These are phyloP conservation scores for Perccottus glenii DNA, from an alignment of 2,113 vertebrate genomes.

Conservation along the genomic window DNA sequence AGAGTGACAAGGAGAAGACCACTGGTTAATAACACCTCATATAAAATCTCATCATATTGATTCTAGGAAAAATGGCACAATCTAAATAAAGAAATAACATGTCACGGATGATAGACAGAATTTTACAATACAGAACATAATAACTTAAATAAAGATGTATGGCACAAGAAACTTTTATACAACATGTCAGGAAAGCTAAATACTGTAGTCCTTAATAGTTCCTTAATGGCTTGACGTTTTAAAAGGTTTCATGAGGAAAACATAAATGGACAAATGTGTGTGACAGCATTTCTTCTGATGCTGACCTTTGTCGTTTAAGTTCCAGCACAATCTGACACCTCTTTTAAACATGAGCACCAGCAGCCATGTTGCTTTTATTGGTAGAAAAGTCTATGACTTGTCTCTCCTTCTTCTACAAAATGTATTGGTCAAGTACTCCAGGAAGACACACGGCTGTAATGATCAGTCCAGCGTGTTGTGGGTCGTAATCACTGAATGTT, in stretches of 20 bases:
- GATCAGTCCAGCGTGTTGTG: slow-evolving; percentile 42
- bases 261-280: slow-evolving; percentile 41
- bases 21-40: slow-evolving; percentile 27
- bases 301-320: slow-evolving; percentile 48
- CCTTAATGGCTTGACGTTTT: slow-evolving; percentile 57
- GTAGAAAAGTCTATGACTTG: slow-evolving; percentile 22
- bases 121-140: slow-evolving; percentile 60
- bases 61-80: slow-evolving; percentile 30
- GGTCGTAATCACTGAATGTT: slow-evolving; percentile 5
- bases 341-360: slow-evolving; percentile 44
- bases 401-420: slow-evolving; percentile 38
- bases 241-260: slow-evolving; percentile 45
- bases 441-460: slow-evolving; percentile 47
- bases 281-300: slow-evolving; percentile 35
- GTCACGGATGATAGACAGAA: slow-evolving; percentile 54
- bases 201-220: slow-evolving; percentile 44
- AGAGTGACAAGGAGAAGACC: slow-evolving; percentile 32
- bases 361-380: slow-evolving; percentile 25
- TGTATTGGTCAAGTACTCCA: slow-evolving; percentile 71
- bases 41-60: slow-evolving; percentile 35
- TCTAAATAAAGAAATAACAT: slow-evolving; percentile 41
- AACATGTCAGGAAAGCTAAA: slow-evolving; percentile 53
- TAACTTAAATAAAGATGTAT: slow-evolving; percentile 74
- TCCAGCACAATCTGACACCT: slow-evolving; percentile 18
- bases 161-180: slow-evolving; percentile 55